Conservation (phyloP, 2,888 invertebrate species). For the Scaptomyza parva region DNA sequence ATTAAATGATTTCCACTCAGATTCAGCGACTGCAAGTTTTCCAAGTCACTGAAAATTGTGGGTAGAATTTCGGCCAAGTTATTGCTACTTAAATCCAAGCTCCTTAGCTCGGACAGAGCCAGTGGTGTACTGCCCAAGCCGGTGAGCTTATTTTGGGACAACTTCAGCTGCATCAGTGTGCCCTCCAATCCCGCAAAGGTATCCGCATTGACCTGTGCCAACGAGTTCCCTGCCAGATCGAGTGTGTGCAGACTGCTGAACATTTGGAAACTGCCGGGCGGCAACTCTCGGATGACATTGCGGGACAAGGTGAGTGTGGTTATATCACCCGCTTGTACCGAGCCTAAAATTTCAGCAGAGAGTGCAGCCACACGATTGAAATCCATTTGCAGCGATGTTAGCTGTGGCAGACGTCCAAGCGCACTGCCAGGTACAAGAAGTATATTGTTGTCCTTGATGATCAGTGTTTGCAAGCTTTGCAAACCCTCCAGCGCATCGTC, state of each 20-base stretch:
- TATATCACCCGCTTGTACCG: slow-evolving; percentile 89
- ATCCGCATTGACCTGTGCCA: slow-evolving; percentile 89
- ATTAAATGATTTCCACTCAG: slow-evolving; percentile 90
- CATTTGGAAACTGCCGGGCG: slow-evolving; percentile 91
- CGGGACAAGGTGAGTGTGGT: slow-evolving; percentile 91
- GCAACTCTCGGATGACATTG: slow-evolving; percentile 94
- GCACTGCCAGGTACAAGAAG: slow-evolving; percentile 93
- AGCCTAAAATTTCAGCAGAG: slow-evolving; percentile 91
- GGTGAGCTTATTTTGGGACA: slow-evolving; percentile 91
- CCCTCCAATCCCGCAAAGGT: slow-evolving; percentile 92
- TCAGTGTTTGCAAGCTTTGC: slow-evolving; percentile 90
- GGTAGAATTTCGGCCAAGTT: slow-evolving; percentile 90
- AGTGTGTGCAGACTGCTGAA: slow-evolving; percentile 89
- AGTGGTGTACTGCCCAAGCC: slow-evolving; percentile 88
- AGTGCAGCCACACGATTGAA: slow-evolving; percentile 95
- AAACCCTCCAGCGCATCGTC: slow-evolving; percentile 95
- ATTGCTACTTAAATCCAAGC: slow-evolving; percentile 92
- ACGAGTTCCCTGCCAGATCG: slow-evolving; percentile 92
- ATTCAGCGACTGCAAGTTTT: slow-evolving; percentile 89
- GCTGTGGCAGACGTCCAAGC: slow-evolving; percentile 90
- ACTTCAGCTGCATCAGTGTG: slow-evolving; percentile 89
- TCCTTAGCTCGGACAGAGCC: slow-evolving; percentile 88
- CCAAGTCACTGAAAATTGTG: slow-evolving; percentile 88
- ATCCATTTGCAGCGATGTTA: slow-evolving; percentile 91
- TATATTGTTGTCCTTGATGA: slow-evolving; percentile 94